Base-by-base conservation (phyloP, 1,140 invertebrate genomes). In the Aricia agestis region DNA sequence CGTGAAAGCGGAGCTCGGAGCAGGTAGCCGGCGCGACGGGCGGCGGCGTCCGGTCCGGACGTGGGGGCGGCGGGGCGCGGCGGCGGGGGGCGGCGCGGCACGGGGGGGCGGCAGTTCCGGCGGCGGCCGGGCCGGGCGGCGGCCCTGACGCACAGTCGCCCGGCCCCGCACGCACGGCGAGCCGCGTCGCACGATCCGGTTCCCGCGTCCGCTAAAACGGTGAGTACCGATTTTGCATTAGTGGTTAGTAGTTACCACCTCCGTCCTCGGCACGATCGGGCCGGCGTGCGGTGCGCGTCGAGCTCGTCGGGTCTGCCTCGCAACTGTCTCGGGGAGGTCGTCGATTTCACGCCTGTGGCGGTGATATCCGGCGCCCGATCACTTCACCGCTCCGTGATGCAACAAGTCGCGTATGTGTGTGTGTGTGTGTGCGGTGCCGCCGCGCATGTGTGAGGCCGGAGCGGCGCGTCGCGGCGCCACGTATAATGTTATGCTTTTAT, bases 1-100 rank as follows among this genome's bases (percentile, higher is more conserved):
- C 41, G 13, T 52, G 45, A 52, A 15, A 68, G 25, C 73, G 73
- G 5, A 19, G 66, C 19, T 19, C 45, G 0, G 73, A 71, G 10
- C 59, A 63, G 59, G 59, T 63, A 63, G 59, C 59, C 59, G 59
- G 59, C 59, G 59, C 59, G 6, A 13, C 45, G 11, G 45, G 45
- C 36, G 45, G 45, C 59, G 58, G 58, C 58, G 59, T 63, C 18
- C 59, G 59, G 19, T 19, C 59, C 18, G 18, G 59, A 25, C 59
- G 18, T 4, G n/a, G 45, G 6, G 59, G 19, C 17, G 18, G 59
- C 18, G 59, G 59, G 18, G 17, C 59, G 58, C n/a, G 59, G 59
- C 19, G 59, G 58, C 58, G 58, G 58, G 7, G n/a, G 36, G 36
- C 36, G n/a, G 18, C 11, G 58, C 58, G 58, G 11, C 0, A n/a